These are phyloP conservation scores for Phengaris alcon DNA, from an alignment of 2,888 invertebrate species.

Conservation along the genomic window DNA sequence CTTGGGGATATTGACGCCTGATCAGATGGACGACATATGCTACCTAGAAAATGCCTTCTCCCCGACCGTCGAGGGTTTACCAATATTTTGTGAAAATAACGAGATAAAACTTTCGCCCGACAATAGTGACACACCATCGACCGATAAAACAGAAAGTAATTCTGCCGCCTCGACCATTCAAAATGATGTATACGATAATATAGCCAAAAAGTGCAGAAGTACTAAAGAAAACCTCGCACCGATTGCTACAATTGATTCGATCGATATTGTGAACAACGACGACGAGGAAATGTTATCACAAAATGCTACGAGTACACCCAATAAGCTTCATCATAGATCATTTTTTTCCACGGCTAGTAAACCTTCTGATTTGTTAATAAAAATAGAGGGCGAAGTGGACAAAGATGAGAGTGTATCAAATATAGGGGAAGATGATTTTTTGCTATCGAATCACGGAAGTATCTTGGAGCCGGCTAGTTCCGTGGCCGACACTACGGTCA, in stretches of 20 bases:
- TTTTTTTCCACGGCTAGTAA: conserved; percentile 35
- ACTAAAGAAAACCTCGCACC: conserved; percentile 51
- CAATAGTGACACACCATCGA: conserved; percentile 77
- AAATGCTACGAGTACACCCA: conserved; percentile 39
- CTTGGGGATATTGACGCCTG: conserved; percentile 91
- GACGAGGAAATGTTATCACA: conserved; percentile 39
- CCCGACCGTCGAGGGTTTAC: conserved; percentile 82
- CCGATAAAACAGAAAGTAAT: conserved; percentile 77
- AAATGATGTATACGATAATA: conserved; percentile 66
- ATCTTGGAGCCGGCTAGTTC: conserved; percentile 80
- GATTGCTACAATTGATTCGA: conserved; percentile 53
- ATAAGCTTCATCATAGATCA: conserved; percentile 36
- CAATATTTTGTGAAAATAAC: conserved; percentile 68
- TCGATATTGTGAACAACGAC: conserved; percentile 50
- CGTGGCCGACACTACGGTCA: conserved; percentile 72
- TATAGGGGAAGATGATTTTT: conserved; percentile 79
- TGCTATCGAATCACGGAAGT: conserved; percentile 81
- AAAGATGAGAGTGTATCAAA: conserved; percentile 57
- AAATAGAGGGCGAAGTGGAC: conserved; percentile 38
- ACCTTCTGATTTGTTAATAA: conserved; percentile 32
- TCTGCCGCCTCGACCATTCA: conserved; percentile 75
- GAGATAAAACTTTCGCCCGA: conserved; percentile 70
- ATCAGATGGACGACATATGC: conserved; percentile 89
- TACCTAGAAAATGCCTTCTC: conserved; percentile 82
- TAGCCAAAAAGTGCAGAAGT: conserved; percentile 42